Evolutionary conservation across 1,140 invertebrate species (phyloP).

Genomic region (Oreohelix idahoensis): DNA sequence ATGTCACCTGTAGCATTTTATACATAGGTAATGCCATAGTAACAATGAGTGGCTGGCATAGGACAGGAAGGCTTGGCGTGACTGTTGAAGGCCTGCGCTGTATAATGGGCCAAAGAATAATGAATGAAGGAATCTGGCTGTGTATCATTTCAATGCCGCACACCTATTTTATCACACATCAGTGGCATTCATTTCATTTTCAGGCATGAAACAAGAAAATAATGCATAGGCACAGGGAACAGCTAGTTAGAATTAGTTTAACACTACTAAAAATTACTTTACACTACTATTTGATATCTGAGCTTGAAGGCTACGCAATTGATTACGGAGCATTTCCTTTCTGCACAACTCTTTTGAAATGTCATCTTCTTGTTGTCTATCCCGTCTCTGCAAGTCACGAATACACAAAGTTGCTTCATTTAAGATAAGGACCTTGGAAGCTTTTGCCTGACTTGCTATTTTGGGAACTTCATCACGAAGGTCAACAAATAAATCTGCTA

Average conservation of each 20-base stretch:
- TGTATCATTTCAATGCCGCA: too few relatives aligned
- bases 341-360: conserved; percentile 1
- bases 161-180: too few relatives aligned
- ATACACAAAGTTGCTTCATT: conserved; percentile 33
- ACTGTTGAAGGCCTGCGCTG: too few relatives aligned
- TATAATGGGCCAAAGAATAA: too few relatives aligned
- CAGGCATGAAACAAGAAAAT: too few relatives aligned
- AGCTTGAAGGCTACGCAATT: conserved; percentile 18
- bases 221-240: background rate
- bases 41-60: too few relatives aligned
- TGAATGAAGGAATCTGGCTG: too few relatives aligned
- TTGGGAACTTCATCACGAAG: conserved; percentile 34
- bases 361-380: conserved; percentile 26
- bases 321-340: conserved; percentile 19
- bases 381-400: conserved; percentile 28
- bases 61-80: too few relatives aligned
- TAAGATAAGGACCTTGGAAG: conserved; percentile 36
- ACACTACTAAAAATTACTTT: background rate
- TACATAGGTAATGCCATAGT: too few relatives aligned
- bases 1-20: background rate
- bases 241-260: background rate
- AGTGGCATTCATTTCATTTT: too few relatives aligned
- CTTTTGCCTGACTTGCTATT: conserved; percentile 26
- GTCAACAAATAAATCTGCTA: conserved; percentile 37
- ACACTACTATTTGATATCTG: conserved; percentile 2